Percentiles rank a stretch among this genome's conserved stretches.
Evolutionary conservation across 1,140 invertebrate genomes (phyloP).

Genomic region (Portunus trituberculatus): DNA sequence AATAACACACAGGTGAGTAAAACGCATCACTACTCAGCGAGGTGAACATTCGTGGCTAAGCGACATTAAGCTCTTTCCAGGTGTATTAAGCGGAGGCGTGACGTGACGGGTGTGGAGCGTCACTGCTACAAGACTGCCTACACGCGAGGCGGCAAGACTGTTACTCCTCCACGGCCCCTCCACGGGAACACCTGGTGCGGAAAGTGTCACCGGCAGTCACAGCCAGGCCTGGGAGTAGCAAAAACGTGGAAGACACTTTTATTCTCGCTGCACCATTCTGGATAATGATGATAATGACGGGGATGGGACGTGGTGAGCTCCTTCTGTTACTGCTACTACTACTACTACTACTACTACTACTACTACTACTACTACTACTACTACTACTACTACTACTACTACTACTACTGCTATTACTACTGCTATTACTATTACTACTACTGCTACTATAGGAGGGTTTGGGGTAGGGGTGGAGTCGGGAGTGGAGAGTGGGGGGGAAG

Average conservation of each 20-base stretch:
- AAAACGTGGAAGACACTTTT: background rate
- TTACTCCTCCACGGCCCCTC: too few species aligned
- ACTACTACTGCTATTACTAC: background rate
- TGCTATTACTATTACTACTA: too few species aligned
- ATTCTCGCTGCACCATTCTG: background rate
- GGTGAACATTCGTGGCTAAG: too few species aligned
- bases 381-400: conserved; percentile 16
- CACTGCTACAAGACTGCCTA: too few species aligned
- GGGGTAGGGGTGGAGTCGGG: too few species aligned
- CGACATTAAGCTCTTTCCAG: background rate
- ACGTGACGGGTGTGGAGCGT: background rate
- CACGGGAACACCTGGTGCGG: too few species aligned
- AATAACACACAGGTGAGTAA: too few species aligned
- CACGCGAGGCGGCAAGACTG: too few species aligned
- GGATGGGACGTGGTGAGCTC: background rate
- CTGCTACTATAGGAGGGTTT: background rate
- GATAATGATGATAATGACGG: background rate
- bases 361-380: conserved; percentile 17
- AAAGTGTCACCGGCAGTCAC: too few species aligned
- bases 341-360: conserved; percentile 17
- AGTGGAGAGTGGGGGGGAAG: too few species aligned
- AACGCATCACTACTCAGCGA: too few species aligned
- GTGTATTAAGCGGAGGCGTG: background rate
- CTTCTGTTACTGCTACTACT: background rate
- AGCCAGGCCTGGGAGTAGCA: too few species aligned